Base-by-base conservation (phyloP, 2,113 vertebrate genomes). In the Trochalopteron elliotii region DNA sequence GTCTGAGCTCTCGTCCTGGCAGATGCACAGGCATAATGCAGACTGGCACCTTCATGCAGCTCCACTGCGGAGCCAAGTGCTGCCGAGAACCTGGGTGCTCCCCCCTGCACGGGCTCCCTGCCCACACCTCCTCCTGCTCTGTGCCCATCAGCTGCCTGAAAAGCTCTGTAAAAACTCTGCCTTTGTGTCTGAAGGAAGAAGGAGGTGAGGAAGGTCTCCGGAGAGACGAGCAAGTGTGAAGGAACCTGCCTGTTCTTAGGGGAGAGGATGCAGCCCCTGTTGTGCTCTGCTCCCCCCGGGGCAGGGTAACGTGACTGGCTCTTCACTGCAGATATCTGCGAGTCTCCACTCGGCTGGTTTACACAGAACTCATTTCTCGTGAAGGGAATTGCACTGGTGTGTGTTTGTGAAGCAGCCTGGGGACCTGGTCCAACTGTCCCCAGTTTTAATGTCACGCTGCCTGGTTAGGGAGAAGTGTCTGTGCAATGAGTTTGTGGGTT, bases 321-420 rank as follows among this genome's bases (percentile, higher is more conserved):
- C n/a, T 40, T 69, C 25, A 5, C 37, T 74, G 85, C 67, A 57
- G 76, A 64, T 60, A 56, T 71, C 68, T 68, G 37, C 80, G 40
- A 35, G 60, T 55, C 89, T 71, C 27, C 37, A 18, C 42, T 79
- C 9, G 31, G 22, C 49, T 56, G 49, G 9, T 71, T 72, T n/a
- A 40, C 30, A 23, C 8, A 71, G 27, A 95, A 72, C 85, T 49
- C 71, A n/a, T 53, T 88, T 89, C 69, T 76, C 24, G 15, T 11
- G 12, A 56, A 33, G 75, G 49, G 53, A 94, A 61, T 91, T 30
- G 57, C 28, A 37, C 45, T 44, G 49, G 11, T 52, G 24, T 42
- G 60, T 84, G 61, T 56, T 84, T 72, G 28, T 89, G 77, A 82
- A 93, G 89, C 65, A 94, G 83, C 83, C 91, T 91, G 87, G 83